Evolutionary conservation across 2,888 invertebrate species (phyloP).

Genomic region (Archaeoteleia sp.): DNA sequence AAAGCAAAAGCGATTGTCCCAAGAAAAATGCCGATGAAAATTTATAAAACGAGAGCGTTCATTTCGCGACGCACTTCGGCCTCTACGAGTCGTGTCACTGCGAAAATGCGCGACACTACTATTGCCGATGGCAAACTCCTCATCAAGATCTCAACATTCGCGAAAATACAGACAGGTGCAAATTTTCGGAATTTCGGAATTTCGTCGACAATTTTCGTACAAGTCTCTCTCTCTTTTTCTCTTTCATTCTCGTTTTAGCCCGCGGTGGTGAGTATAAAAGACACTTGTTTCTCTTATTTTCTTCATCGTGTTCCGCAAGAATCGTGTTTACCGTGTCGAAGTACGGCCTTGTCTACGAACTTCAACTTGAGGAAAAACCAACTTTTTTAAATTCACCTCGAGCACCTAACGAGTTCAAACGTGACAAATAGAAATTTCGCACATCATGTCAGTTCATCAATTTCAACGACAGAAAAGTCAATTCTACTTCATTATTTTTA

Average conservation of each 20-base stretch:
- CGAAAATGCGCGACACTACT: constrained; percentile 59
- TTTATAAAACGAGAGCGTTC: constrained; percentile 42
- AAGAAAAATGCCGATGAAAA: constrained; percentile 52
- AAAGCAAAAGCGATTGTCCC: constrained; percentile 50
- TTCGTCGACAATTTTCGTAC: constrained; percentile 47
- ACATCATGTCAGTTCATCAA: not conserved
- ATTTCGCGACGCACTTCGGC: no score
- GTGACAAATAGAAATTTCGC: not conserved
- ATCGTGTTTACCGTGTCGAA: not conserved
- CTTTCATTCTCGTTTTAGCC: constrained; percentile 1
- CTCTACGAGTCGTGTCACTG: constrained; percentile 57
- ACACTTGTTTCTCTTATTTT: constrained; percentile 36
- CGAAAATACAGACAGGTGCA: constrained; percentile 49
- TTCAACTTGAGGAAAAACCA: constrained; percentile 27
- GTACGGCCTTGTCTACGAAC: constrained; percentile 5
- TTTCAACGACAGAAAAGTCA: no score
- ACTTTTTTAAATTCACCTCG: constrained; percentile 28
- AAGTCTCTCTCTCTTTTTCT: constrained; percentile 15
- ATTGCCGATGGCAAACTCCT: constrained; percentile 62
- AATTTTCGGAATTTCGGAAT: constrained; percentile 60
- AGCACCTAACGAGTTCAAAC: constrained; percentile 1
- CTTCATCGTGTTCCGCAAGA: not conserved
- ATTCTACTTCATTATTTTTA: no score
- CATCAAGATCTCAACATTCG: constrained; percentile 63
- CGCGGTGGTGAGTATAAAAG: constrained; percentile 26